phyloP scores from a whole-genome alignment of 2,797 vertebrate genomes.

The Paramormyrops hopkinsi region DNA sequence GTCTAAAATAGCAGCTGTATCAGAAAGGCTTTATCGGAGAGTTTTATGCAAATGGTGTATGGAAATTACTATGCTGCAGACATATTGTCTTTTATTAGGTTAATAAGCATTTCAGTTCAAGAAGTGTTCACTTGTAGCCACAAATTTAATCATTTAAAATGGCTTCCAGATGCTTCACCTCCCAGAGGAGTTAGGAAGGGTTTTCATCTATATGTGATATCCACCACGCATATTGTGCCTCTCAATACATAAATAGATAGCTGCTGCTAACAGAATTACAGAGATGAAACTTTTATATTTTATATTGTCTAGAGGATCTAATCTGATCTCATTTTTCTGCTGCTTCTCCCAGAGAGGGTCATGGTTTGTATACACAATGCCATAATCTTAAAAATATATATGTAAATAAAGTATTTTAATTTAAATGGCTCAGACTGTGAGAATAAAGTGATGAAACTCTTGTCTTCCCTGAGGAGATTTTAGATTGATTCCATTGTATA shows the following conservation, averaged over 20 bases:
- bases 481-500: neutral
- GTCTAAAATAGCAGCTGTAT: neutral
- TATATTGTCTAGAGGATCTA: neutral
- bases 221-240: neutral
- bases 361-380: neutral
- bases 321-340: neutral
- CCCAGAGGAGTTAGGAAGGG: neutral
- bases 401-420: neutral
- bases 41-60: neutral
- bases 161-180: neutral
- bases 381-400: slow-evolving; percentile 7
- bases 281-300: neutral
- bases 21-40: neutral
- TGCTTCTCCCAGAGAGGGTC: neutral
- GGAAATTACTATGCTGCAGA: neutral
- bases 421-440: neutral
- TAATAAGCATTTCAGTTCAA: neutral
- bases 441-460: neutral
- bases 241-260: neutral
- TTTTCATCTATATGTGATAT: neutral
- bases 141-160: slow-evolving; percentile 7
- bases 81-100: neutral
- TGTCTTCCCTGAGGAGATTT: neutral
- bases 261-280: neutral
- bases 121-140: neutral